Base-by-base conservation (phyloP, 1,140 invertebrate genomes). In the Formica exsecta region DNA sequence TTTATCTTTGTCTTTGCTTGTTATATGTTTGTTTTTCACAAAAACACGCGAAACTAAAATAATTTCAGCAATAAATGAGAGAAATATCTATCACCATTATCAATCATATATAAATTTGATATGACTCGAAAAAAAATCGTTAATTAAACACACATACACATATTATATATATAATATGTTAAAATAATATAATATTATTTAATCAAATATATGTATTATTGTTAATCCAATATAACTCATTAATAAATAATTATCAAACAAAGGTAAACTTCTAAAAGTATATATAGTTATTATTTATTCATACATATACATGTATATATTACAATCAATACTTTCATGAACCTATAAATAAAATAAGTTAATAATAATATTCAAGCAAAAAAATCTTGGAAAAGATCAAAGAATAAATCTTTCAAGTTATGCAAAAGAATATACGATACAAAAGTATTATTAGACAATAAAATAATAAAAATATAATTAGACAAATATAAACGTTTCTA, bases 331-430 rank as follows among this genome's bases (percentile, higher is more conserved):
- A 77, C 36, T 32, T 65, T 77, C 32, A 65, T 7, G 5, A 65
- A n/a, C 29, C 3, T 77, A 65, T 77, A 77, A 65, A 65, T 77
- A 77, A 65, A 65, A 36, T 77, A 36, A 76, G 22, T 29, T 76
- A 44, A 38, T 65, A 64, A 64, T 2, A 64, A 59, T 41, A 36
- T 61, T 75, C 22, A 77, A 51, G 48, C 48, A 51, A 77, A 48
- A 77, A 29, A 65, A 13, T 19, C n/a, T 8, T 36, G 32, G 65
- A 36, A 38, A 77, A 77, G 48, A 77, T 65, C 75, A 44, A 77
- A 77, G 65, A 65, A 61, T 48, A 65, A 44, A 77, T 65, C 61
- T 65, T 65, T 77, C 38, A 65, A 77, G 19, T 65, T 65, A 77
- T 77, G 38, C 61, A 9, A 65, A 77, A 65, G 54, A 19, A 44